Evolutionary conservation across 2,113 vertebrate genomes (phyloP), one percentile per base, ranked within the genome.

Genomic region (Mus musculus): DNA sequence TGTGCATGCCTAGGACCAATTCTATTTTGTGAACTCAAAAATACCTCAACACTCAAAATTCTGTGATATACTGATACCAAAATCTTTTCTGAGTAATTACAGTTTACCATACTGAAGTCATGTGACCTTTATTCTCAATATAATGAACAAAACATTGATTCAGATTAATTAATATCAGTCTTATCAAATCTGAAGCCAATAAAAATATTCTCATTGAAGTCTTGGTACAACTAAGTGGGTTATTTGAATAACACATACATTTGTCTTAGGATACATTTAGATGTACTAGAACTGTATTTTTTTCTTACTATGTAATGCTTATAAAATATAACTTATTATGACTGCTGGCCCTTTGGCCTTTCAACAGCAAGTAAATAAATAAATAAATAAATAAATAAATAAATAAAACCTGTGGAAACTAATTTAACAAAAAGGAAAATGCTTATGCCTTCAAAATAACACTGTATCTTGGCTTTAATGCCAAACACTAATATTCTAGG

Each of bases 231-330:
- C 17, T 93, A 95, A 93, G 65, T 67, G 8, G 22, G 4, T 77
- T 96, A 95, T 94, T 86, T 77, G 52, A 96, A 96, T 82, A 28
- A 71, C 71, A 91, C 65, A 33, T 77, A 93, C 94, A 96, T 91
- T 96, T 94, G 67, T 90, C 95, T 94, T 94, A 94, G 71, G 46
- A 95, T 54, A 93, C 22, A 89, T 67, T 97, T 89, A 93, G 91
- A 81, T 0, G 76, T 81, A 96, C 86, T 95, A 65, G 42, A 90
- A 88, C 30, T 91, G 33, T 49, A 4, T 24, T 49, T 85, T 84
- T 65, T 81, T 90, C 61, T 88, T 69, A 91, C 20, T 96, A n/a
- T 28, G 87, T n/a, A 52, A 82, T 9, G 17, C 6, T 77, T 95
- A 75, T 87, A 89, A 94, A 95, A 89, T 39, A 94, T 2, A 95